Evolutionary conservation across 2,113 vertebrate genomes (phyloP).

Genomic region (Anthoscopus minutus): DNA sequence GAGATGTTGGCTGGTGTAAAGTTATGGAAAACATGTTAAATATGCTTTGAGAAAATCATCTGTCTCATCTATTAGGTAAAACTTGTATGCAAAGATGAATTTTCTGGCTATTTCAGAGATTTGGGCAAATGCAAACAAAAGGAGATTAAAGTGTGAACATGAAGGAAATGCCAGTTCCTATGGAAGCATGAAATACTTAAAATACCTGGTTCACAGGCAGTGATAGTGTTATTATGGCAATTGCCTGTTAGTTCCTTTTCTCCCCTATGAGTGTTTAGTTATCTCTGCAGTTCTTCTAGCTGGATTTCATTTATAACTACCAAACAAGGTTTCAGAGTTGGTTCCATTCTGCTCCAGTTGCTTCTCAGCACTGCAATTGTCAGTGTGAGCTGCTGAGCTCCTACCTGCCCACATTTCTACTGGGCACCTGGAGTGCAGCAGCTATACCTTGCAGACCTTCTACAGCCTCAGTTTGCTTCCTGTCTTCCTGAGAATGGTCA

Average conservation of each 20-base stretch:
- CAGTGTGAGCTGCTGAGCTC: background rate
- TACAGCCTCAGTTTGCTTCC: background rate
- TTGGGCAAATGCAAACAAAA: background rate
- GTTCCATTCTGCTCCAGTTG: background rate
- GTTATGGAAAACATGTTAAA: background rate
- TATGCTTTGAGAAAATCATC: background rate
- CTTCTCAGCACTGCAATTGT: background rate
- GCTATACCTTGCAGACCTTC: background rate
- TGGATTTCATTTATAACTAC: background rate
- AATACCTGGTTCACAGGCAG: background rate
- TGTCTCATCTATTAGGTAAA: background rate
- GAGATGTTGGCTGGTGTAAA: background rate
- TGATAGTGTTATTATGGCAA: background rate
- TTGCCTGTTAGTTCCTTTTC: background rate
- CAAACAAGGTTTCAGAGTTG: background rate
- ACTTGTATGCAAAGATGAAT: background rate
- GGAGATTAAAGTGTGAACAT: background rate
- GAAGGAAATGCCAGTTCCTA: background rate
- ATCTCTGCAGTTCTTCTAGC: background rate
- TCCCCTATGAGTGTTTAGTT: background rate
- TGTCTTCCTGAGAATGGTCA: background rate
- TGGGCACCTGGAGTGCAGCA: background rate
- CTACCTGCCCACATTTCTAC: background rate
- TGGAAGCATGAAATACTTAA: background rate
- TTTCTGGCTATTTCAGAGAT: background rate